phyloP scores from a whole-genome alignment of 2,888 invertebrate genomes.

The Imbricaverruca yamaguchii region DNA sequence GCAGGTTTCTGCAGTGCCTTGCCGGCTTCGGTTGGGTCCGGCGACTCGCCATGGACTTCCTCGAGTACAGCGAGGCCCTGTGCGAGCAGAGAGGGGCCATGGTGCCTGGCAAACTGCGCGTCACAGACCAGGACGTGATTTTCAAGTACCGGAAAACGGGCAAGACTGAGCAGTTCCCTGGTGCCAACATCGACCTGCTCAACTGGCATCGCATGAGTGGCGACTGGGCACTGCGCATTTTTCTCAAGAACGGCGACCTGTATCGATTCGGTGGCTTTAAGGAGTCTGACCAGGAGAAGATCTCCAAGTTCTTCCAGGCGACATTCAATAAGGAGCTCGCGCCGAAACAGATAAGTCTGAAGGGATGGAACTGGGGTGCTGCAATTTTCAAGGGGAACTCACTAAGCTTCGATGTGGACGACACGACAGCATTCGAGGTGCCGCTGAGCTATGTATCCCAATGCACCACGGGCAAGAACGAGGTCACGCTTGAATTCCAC shows the following conservation, averaged over 20 bases:
- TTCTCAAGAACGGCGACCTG: conserved; percentile 78
- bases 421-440: conserved; percentile 85
- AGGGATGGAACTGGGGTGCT: conserved; percentile 99
- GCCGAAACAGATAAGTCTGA: conserved; percentile 84
- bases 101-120: conserved; percentile 84
- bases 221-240: conserved; percentile 79
- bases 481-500: conserved; percentile 96
- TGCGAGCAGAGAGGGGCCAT: conserved; percentile 44
- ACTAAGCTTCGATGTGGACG: conserved; percentile 67
- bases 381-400: conserved; percentile 86
- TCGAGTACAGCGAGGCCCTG: conserved; percentile 68
- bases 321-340: conserved; percentile 78
- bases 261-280: conserved; percentile 92
- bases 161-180: conserved; percentile 81
- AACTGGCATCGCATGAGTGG: conserved; percentile 90
- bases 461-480: conserved; percentile 92
- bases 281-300: conserved; percentile 85
- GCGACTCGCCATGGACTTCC: conserved; percentile 56
- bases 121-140: conserved; percentile 79
- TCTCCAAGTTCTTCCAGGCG: conserved; percentile 76
- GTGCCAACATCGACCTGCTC: conserved; percentile 77
- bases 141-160: conserved; percentile 96
- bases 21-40: too few relatives aligned
- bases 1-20: too few relatives aligned
- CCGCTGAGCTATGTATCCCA: conserved; percentile 93